phyloP scores from a whole-genome alignment of 2,888 invertebrate genomes.

The Heliconius sara region DNA sequence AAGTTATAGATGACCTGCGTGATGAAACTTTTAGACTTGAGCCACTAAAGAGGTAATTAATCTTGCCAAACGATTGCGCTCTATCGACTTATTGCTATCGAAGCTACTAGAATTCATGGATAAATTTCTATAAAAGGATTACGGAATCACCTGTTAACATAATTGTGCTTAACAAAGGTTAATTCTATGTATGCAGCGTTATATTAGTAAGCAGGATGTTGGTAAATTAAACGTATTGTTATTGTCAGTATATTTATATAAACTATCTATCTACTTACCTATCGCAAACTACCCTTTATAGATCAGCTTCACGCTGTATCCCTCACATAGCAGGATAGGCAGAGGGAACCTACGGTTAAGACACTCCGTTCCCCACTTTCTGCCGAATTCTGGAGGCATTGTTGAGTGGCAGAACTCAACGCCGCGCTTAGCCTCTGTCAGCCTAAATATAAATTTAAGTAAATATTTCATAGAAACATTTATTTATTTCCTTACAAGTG shows the following conservation, averaged over 20 bases:
- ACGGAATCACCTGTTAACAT: constrained; percentile 15
- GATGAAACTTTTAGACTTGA: neutral
- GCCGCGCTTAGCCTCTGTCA: no score
- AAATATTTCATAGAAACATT: no score
- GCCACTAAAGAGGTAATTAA: neutral
- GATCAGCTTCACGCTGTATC: no score
- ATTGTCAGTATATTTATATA: neutral
- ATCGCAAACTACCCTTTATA: no score
- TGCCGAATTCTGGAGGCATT: no score
- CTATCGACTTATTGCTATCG: neutral
- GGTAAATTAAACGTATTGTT: neutral
- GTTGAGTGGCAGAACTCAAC: no score
- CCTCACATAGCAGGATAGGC: no score
- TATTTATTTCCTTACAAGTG: neutral
- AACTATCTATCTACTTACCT: no score
- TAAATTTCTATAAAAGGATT: constrained; percentile 3
- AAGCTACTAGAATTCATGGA: neutral
- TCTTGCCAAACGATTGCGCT: neutral
- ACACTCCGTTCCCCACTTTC: no score
- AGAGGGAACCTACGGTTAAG: no score
- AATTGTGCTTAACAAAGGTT: constrained; percentile 12
- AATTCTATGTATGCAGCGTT: constrained; percentile 4
- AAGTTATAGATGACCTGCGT: neutral
- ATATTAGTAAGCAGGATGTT: neutral
- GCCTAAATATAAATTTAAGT: no score